Conservation (phyloP, 2,888 invertebrate genomes). For the Toxonevra muliebris region DNA sequence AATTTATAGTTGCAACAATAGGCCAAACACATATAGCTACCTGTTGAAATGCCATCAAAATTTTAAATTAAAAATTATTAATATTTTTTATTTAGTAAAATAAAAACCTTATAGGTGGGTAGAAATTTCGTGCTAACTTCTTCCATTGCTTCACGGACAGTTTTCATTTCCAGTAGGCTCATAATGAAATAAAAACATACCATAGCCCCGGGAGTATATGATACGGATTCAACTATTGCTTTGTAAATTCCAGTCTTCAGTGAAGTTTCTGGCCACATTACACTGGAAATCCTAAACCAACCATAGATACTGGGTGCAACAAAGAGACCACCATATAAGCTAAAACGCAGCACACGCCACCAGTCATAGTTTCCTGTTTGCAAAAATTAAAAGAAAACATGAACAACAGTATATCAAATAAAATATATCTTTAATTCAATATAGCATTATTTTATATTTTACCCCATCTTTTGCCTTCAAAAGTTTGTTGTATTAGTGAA, state of each 20-base stretch:
- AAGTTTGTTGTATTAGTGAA: conserved; percentile 76
- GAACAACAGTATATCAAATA: neutral
- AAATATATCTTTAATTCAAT: neutral
- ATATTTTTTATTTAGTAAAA: too few species aligned
- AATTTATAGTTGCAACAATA: conserved; percentile 77
- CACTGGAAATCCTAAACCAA: conserved; percentile 72
- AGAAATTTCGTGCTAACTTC: conserved; percentile 79
- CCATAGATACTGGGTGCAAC: conserved; percentile 83
- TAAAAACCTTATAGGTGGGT: conserved; percentile 71
- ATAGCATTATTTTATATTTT: conserved; percentile 34
- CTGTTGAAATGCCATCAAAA: conserved; percentile 61
- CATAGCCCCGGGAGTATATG: conserved; percentile 81
- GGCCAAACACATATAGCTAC: conserved; percentile 78
- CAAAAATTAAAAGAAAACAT: neutral
- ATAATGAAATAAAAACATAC: conserved; percentile 81
- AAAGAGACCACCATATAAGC: conserved; percentile 81
- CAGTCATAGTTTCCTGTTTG: conserved; percentile 70
- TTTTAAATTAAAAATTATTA: conserved; percentile 8
- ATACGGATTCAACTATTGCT: conserved; percentile 78
- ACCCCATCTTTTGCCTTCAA: conserved; percentile 73
- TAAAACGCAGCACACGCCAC: conserved; percentile 76
- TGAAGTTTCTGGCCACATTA: conserved; percentile 78
- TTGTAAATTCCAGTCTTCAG: conserved; percentile 77
- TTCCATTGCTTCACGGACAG: conserved; percentile 69
- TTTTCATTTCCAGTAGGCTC: conserved; percentile 77